Base-by-base conservation (phyloP, 2,888 invertebrate species). In the Xylocampa areola region DNA sequence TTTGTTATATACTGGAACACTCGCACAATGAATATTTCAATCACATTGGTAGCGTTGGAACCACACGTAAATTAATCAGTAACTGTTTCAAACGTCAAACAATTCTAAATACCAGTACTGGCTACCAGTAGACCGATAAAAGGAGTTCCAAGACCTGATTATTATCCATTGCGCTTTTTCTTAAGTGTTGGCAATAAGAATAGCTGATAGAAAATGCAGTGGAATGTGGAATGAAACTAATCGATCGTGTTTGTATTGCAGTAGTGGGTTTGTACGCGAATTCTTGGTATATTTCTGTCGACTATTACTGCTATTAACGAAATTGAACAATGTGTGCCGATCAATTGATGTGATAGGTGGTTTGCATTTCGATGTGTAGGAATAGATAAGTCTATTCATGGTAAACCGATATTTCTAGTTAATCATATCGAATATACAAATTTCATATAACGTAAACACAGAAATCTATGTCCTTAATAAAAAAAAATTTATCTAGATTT, bases 71-170 rank as follows among this genome's bases (percentile, higher is more conserved):
- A 80, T 77, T 74, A 73, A 70, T 77, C 68, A 74, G 59, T 68
- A 64, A 73, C 73, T 77, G 77, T 79, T 69, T 69, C n/a, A 64
- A 77, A 80, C 64, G 74, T 77, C 78, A 73, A 77, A 73, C 73
- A 69, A 41, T 54, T 32, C 29, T 21, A 11, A 29, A 36, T 47
- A 17, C 37, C 6, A 21, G 17, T 27, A 33, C 21, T 35, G 13
- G 41, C 41, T 51, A 43, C 32, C 19, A 4, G 25, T 10, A 11
- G 33, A 35, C 25, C 25, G 16, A 43, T 7, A 13, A 13, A 13
- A n/a, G 13, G 36, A 33, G 30, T 47, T 53, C 60, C 33, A 47
- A 64, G 36, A 53, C 43, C 19, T 41, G 48, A 36, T 67, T 67
- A 47, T 29, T 27, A 68, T 47, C 14, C 51, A 63, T 30, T 35